These are phyloP conservation scores for Drosophila seguyi DNA, from an alignment of 1,140 invertebrate genomes.

Conservation along the genomic window DNA sequence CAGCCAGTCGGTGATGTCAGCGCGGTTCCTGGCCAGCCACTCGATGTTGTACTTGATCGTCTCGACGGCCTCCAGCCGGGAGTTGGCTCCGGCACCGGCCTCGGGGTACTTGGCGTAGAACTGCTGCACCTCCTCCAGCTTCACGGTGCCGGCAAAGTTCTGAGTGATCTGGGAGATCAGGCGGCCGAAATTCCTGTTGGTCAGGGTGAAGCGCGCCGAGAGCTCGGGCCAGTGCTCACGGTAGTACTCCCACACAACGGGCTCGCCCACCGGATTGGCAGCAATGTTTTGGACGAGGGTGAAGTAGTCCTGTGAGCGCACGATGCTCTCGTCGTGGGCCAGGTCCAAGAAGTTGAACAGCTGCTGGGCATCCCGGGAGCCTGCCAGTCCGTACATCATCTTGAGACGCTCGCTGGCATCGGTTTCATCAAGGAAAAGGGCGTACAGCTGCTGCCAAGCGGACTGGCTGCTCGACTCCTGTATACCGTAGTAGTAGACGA, in stretches of 20 bases:
- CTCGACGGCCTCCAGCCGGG: conserved; percentile 90
- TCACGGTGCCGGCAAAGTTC: conserved; percentile 89
- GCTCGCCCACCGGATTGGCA: conserved; percentile 90
- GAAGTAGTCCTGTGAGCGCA: conserved; percentile 94
- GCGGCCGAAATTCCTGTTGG: conserved; percentile 91
- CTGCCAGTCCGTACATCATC: conserved; percentile 90
- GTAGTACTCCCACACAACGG: conserved; percentile 93
- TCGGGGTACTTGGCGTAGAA: conserved; percentile 93
- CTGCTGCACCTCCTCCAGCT: conserved; percentile 90
- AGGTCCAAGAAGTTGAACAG: conserved; percentile 88
- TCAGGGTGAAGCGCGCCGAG: conserved; percentile 91
- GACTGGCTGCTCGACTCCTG: conserved; percentile 83
- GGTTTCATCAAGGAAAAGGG: conserved; percentile 89
- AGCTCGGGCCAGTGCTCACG: conserved; percentile 90
- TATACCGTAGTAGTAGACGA: conserved; percentile 90
- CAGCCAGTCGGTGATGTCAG: conserved; percentile 87
- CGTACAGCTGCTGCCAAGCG: conserved; percentile 92
- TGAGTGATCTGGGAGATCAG: conserved; percentile 89
- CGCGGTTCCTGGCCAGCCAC: conserved; percentile 88
- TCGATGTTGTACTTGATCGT: conserved; percentile 93
- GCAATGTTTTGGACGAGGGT: conserved; percentile 89
- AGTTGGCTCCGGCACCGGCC: conserved; percentile 92
- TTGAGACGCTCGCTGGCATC: conserved; percentile 92
- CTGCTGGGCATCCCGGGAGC: conserved; percentile 87
- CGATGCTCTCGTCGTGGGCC: conserved; percentile 90